Percentiles rank a stretch among this genome's conserved stretches.
These are phyloP conservation scores for Spodoptera littoralis DNA, from an alignment of 2,888 invertebrate genomes.

Conservation along the genomic window DNA sequence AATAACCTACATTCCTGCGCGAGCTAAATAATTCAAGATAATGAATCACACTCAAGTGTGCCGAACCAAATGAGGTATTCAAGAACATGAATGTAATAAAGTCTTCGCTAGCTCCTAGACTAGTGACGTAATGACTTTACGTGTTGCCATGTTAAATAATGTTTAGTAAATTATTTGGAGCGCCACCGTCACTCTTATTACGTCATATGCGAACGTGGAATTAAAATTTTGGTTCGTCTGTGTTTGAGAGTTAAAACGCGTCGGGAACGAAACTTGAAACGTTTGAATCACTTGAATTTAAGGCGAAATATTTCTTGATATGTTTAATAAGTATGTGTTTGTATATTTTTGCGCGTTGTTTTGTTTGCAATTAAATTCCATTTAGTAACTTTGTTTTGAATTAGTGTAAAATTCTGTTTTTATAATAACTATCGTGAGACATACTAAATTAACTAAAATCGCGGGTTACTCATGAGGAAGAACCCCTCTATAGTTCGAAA, in stretches of 20 bases:
- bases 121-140: slow-evolving; percentile 27
- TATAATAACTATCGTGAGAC: no score
- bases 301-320: slow-evolving; percentile 18
- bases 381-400: no score
- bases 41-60: no score
- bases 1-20: no score
- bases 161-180: slow-evolving; percentile 64
- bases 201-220: slow-evolving; percentile 38
- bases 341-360: no score
- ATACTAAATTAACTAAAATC: no score
- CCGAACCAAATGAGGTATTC: neutral
- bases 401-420: no score
- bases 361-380: no score
- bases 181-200: slow-evolving; percentile 53
- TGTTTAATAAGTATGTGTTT: no score
- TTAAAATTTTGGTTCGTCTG: slow-evolving; percentile 51
- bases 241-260: slow-evolving; percentile 16
- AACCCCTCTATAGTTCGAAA: no score
- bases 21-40: no score
- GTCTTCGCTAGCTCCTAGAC: slow-evolving; percentile 15
- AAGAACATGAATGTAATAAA: slow-evolving; percentile 13
- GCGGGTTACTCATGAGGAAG: no score
- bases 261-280: slow-evolving; percentile 11
- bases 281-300: slow-evolving; percentile 5
- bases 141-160: slow-evolving; percentile 62